Percentiles rank a stretch among this genome's conserved stretches.
These are phyloP conservation scores for Raphicerus campestris DNA, from an alignment of 2,113 vertebrate species.

Conservation along the genomic window DNA sequence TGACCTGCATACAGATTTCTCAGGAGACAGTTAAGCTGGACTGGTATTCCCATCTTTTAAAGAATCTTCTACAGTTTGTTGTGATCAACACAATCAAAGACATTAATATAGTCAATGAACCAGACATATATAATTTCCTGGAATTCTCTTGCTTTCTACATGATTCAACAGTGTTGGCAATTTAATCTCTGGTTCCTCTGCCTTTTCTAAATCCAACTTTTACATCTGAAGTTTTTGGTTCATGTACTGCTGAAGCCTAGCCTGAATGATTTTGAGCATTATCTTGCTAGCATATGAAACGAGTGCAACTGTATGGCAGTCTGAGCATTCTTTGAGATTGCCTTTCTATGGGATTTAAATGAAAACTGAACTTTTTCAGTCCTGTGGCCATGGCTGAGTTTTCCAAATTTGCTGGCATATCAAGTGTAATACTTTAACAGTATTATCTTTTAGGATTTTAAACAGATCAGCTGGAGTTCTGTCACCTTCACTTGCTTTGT, in stretches of 20 bases:
- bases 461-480: neutral
- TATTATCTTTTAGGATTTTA: neutral
- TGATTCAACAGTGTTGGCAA: neutral
- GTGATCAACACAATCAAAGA: neutral
- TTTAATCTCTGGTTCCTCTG: neutral
- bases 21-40: neutral
- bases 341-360: neutral
- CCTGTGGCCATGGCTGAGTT: neutral
- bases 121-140: neutral
- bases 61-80: neutral
- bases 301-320: neutral
- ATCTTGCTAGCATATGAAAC: neutral
- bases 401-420: neutral
- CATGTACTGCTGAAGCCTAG: neutral
- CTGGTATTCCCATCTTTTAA: neutral
- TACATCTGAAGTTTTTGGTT: neutral
- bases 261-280: neutral
- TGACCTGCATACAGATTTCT: neutral
- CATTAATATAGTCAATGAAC: neutral
- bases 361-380: neutral
- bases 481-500: neutral
- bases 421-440: neutral
- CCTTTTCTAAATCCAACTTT: neutral
- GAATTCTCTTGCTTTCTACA: neutral
- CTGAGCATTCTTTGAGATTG: neutral